Percentiles rank a stretch among this genome's conserved stretches.
Evolutionary conservation across 2,888 invertebrate species (phyloP).

Genomic region (Leucophora obtusa): DNA sequence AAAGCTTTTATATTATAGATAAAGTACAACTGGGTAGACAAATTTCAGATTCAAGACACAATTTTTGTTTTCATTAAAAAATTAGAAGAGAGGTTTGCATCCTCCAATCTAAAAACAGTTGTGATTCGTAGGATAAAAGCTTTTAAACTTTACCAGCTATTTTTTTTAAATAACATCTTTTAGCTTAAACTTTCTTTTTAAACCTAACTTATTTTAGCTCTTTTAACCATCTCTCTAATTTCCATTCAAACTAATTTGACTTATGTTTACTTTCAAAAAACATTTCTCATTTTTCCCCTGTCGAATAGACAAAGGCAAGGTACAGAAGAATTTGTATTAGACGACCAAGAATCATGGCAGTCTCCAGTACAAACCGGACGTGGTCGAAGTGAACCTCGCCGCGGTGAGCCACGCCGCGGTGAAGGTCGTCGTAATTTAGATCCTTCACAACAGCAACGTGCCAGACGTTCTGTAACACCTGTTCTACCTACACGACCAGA

Average conservation of each 20-base stretch:
- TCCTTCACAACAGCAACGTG: constrained; percentile 61
- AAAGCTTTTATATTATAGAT: no score
- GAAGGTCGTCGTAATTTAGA: constrained; percentile 36
- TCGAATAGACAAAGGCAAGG: constrained; percentile 66
- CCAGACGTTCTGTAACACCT: constrained; percentile 72
- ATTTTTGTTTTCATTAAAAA: no score
- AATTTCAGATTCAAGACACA: no score
- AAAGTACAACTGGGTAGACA: no score
- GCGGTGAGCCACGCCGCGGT: constrained; percentile 25
- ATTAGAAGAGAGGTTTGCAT: no score
- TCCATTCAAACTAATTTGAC: no score
- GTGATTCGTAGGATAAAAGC: no score
- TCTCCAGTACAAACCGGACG: constrained; percentile 31
- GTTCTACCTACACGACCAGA: constrained; percentile 70
- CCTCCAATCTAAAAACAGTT: no score
- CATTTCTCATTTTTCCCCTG: not conserved
- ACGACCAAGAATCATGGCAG: constrained; percentile 56
- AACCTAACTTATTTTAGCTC: not conserved
- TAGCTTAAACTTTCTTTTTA: no score
- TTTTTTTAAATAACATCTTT: no score
- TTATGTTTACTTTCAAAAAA: not conserved
- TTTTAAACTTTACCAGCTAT: no score
- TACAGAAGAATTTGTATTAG: constrained; percentile 72
- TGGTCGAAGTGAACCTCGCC: constrained; percentile 65
- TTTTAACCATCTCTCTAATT: not conserved